Evolutionary conservation across 2,113 vertebrate genomes (phyloP), one percentile per base, ranked within the genome.

Genomic region (Cathartes aura): DNA sequence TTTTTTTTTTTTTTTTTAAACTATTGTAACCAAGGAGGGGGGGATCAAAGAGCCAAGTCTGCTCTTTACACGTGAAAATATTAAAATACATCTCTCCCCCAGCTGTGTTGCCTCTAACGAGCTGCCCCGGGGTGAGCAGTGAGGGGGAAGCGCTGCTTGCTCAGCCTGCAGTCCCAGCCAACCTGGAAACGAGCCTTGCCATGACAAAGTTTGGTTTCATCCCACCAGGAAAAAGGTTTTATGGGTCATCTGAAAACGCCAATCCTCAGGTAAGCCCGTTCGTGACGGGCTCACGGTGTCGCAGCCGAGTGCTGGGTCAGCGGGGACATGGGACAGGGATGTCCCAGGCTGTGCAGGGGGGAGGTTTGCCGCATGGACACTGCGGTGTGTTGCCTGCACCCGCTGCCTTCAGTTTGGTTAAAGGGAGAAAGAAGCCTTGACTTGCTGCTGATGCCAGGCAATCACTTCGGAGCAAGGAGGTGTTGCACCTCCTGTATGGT

Each of bases 181-280:
- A n/a, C 9, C 47, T 94, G 80, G 72, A 48, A 80, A 66, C 0
- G 2, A 83, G 19, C 88, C 53, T 74, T 0, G 0, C 15, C 12
- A 1, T 12, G 67, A 26, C 67, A 42, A 20, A 40, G 24, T 30
- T 27, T n/a, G 6, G 4, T 40, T 60, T 66, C 60, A 59, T 82
- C 52, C 68, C 60, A 36, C n/a, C 42, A 68, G 60, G n/a, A 68
- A 68, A 68, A 63, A n/a, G 52, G n/a, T 34, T 84, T 95, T 40
- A 13, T 43, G 47, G 34, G 8, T 50, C 38, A 27, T 53, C 71
- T 75, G 92, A 14, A 82, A 58, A n/a, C 0, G 4, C 53, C 78
- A 21, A 4, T 58, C 52, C 75, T 29, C 30, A 22, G 82, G 43
- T 58, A 62, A 95, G 56, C 78, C 47, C 0, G 0, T 40, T 75